Conservation (phyloP, 23 tunicate genomes). For the Botrylloides violaceus region DNA sequence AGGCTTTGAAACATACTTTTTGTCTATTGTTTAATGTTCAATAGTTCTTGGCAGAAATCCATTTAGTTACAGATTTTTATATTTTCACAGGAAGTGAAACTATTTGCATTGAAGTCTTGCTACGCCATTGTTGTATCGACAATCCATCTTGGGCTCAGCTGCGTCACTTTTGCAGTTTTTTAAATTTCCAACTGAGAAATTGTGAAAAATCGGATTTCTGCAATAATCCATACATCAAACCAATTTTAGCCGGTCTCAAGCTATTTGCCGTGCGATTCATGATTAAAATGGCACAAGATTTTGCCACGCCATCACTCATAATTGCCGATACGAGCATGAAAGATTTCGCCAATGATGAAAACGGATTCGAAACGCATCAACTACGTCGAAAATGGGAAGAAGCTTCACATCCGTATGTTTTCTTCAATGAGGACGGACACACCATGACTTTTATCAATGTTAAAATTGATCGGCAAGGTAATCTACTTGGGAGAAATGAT, state of each 20-base stretch:
- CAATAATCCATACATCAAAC: neutral
- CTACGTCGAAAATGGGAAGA: conserved; percentile 53
- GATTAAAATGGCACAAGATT: conserved; percentile 62
- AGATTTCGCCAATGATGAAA: conserved; percentile 1
- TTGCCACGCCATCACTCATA: conserved; percentile 18
- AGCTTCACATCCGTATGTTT: conserved; percentile 37
- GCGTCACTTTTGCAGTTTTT: conserved; percentile 60
- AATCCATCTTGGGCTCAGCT: conserved; percentile 75
- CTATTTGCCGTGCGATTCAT: conserved; percentile 44
- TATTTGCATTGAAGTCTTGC: conserved; percentile 37
- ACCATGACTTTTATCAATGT: conserved; percentile 58
- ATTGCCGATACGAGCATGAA: neutral
- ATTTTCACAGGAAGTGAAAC: neutral
- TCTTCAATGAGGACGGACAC: conserved; percentile 43
- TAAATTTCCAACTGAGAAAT: conserved; percentile 41
- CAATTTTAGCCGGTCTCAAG: conserved; percentile 26
- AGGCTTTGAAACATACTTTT: too few species aligned
- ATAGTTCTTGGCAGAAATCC: too few species aligned
- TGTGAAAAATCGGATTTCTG: conserved; percentile 69
- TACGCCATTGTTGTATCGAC: conserved; percentile 25
- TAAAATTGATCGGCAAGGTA: conserved; percentile 27
- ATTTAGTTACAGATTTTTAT: too few species aligned
- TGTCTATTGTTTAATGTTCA: too few species aligned
- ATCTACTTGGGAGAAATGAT: conserved; percentile 24
- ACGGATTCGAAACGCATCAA: conserved; percentile 38